phyloP scores from a whole-genome alignment of 30 jellyfish, hydroid and myxozoan species.

The Aurelia sp. region DNA sequence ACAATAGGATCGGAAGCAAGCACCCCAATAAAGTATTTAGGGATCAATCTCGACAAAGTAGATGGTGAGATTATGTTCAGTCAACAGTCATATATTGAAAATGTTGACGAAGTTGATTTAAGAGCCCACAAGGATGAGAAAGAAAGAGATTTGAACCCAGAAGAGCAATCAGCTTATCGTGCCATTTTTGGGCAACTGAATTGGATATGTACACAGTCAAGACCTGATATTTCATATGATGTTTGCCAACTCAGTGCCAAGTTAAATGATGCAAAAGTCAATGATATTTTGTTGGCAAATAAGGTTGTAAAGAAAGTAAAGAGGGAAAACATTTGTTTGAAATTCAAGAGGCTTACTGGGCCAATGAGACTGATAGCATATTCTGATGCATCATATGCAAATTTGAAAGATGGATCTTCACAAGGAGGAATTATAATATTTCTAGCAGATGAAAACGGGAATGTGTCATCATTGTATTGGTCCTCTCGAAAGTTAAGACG shows the following conservation, averaged over 20 bases:
- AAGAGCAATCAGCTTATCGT: background rate
- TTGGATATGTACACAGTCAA: constrained; percentile 28
- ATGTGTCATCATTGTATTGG: background rate
- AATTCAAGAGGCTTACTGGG: too few relatives aligned
- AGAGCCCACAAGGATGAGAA: constrained; percentile 51
- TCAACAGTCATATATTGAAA: constrained; percentile 36
- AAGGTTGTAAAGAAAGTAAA: constrained; percentile 16
- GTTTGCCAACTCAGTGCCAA: background rate
- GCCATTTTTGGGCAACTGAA: constrained; percentile 26
- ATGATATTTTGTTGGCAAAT: constrained; percentile 5
- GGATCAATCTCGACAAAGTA: constrained; percentile 2
- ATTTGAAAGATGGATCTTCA: too few relatives aligned
- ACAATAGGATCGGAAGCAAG: constrained; percentile 4
- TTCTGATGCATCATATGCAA: too few relatives aligned
- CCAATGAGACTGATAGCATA: too few relatives aligned
- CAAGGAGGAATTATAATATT: too few relatives aligned
- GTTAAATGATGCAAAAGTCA: background rate
- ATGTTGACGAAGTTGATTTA: constrained; percentile 12
- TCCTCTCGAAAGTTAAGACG: constrained; percentile 33
- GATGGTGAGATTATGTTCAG: constrained; percentile 22
- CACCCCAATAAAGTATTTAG: constrained; percentile 9
- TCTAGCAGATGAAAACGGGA: too few relatives aligned
- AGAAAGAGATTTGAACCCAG: constrained; percentile 8
- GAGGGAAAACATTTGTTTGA: background rate
- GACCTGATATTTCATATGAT: constrained; percentile 24